Percentiles rank a stretch among this genome's conserved stretches.
phyloP scores from a whole-genome alignment of 2,797 vertebrate species.

The Meda fulgida region DNA sequence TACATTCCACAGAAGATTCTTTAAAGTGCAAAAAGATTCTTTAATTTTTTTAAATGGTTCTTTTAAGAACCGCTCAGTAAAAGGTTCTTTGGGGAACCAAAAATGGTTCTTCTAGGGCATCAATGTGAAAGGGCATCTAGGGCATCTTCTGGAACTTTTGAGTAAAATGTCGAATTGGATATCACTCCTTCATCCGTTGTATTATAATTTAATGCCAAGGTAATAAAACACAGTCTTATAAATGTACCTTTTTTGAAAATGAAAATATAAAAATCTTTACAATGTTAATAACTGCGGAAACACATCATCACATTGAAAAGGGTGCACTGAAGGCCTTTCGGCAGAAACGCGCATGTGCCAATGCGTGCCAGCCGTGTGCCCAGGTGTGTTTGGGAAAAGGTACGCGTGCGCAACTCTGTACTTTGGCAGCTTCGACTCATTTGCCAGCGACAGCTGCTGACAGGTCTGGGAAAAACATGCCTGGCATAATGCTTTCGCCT shows the following conservation, averaged over 20 bases:
- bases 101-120: neutral
- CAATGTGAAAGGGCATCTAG: neutral
- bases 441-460: constrained; percentile 52
- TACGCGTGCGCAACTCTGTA: constrained; percentile 11
- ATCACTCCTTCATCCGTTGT: neutral
- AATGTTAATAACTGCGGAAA: neutral
- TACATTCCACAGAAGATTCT: neutral
- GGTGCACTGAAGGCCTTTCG: constrained; percentile 26
- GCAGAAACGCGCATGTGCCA: constrained; percentile 55
- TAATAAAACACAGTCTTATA: neutral
- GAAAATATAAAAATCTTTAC: neutral
- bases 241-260: neutral
- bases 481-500: constrained; percentile 16
- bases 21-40: neutral
- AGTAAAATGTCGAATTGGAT: neutral
- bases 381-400: constrained; percentile 43
- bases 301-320: neutral
- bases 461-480: constrained; percentile 48
- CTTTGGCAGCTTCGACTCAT: constrained; percentile 41
- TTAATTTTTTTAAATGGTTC: neutral
- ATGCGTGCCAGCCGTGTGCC: neutral
- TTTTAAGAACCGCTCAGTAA: neutral
- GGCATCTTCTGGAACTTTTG: neutral
- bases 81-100: neutral
- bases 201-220: neutral